Conservation (phyloP, 2,888 invertebrate genomes). For the Drosophila melanocephala region DNA sequence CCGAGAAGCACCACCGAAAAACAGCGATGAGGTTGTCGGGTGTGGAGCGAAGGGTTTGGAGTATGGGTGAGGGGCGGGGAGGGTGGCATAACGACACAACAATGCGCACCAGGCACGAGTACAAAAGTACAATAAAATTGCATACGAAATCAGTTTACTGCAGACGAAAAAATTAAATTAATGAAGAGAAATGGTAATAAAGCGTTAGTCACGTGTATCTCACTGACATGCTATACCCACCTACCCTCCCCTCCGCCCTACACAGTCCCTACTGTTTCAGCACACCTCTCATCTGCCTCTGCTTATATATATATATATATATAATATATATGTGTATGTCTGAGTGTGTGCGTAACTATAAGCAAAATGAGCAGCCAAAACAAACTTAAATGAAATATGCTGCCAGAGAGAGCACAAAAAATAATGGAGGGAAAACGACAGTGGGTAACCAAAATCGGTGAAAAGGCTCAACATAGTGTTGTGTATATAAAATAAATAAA, state of each 20-base stretch:
- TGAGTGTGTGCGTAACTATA: slow-evolving; percentile 10
- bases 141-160: slow-evolving; percentile 82
- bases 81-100: slow-evolving; percentile 72
- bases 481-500: neutral
- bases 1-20: slow-evolving; percentile 61
- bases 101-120: slow-evolving; percentile 80
- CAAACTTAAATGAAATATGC: slow-evolving; percentile 44
- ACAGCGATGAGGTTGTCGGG: slow-evolving; percentile 14
- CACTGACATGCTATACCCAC: slow-evolving; percentile 34
- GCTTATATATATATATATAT: neutral
- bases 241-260: neutral
- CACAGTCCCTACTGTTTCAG: neutral
- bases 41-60: slow-evolving; percentile 1
- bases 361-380: slow-evolving; percentile 36
- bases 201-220: slow-evolving; percentile 80
- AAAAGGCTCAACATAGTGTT: neutral
- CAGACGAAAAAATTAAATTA: slow-evolving; percentile 81
- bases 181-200: slow-evolving; percentile 81
- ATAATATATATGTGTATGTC: neutral
- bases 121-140: slow-evolving; percentile 81
- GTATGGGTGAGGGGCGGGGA: slow-evolving; percentile 5
- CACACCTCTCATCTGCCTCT: neutral
- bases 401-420: slow-evolving; percentile 3
- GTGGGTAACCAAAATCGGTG: neutral
- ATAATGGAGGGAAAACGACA: neutral